Evolutionary conservation across 1,140 invertebrate species (phyloP), one percentile per base, ranked within the genome.

Genomic region (Latrodectus geometricus): DNA sequence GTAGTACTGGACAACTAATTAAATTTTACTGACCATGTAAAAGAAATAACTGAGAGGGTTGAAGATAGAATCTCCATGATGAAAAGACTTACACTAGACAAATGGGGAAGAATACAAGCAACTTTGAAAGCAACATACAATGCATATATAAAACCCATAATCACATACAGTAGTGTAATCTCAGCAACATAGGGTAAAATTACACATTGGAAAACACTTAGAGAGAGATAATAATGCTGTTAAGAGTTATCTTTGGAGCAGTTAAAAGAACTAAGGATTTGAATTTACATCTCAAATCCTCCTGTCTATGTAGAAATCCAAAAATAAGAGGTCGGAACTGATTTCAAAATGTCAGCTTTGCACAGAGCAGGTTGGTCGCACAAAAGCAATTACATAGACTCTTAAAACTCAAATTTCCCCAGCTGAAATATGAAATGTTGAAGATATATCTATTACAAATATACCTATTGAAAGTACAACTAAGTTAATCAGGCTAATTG

Each of bases 171-270:
- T 14, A n/a, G 7, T 23, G 21, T 74, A 9, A 50, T 74, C 49
- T 74, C 35, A 3, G 35, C 72, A 14, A 9, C 72, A 48, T 5
- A 49, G 49, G 11, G 49, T 15, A 74, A 15, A 9, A 15, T 74
- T 4, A 74, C 21, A 5, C 8, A 48, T 74, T 74, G 14, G 68
- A 74, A 74, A n/a, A 49, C 52, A 48, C 73, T 82, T 48, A 73
- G 56, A 54, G 48, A 17, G 17, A 73, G 9, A 72, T 74, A 56
- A 73, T 56, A 23, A 50, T 70, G 8, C 8, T 82, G 48, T 56
- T 81, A 49, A 49, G 65, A 14, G 14, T 81, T 8, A 81, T 81
- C 17, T 52, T 56, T n/a, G 66, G n/a, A 50, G 78, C 49, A 14
- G 66, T 52, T 0, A 70, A 69, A 52, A 5, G n/a, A 69, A 20